Base-by-base conservation (phyloP, 1,140 invertebrate genomes). In the Pachyrhynchus sulphureomaculatus region DNA sequence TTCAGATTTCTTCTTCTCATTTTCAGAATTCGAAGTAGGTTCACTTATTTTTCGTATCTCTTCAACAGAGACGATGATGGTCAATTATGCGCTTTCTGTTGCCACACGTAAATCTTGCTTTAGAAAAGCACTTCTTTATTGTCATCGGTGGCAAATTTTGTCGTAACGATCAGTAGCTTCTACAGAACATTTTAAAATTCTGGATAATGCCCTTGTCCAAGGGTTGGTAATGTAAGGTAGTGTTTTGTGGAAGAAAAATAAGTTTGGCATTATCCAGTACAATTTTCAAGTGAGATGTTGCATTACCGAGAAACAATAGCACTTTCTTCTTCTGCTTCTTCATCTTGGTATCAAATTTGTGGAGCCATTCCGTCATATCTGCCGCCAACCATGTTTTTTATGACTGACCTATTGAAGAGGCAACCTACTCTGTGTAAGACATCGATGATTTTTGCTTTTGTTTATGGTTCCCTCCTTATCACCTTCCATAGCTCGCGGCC, bases 201-300 rank as follows among this genome's bases (percentile, higher is more conserved):
- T 70, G 64, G 52, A 81, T 81, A 34, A 82, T 72, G 13, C 76
- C 75, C 68, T 75, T 72, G 68, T 81, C 77, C 65, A 82, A 67
- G 29, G 77, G 77, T 64, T 82, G 78, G 4, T 80, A 51, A 49
- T 73, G 66, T 4, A 71, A 73, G 18, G 79, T 80, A 4, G 74
- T 77, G 64, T 81, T 81, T 26, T 73, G 66, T 24, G 78, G 77
- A 15, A 81, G 65, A 66, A 76, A 80, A n/a, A 68, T 48, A 0
- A 80, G 42, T 60, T 63, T 41, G 26, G 68, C 60, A 44, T 55
- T 55, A 29, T 55, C 23, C 23, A 55, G 20, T 42, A 20, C 54
- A 49, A 51, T 44, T 55, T 45, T 45, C 4, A 67, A 68, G 67
- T 75, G 72, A 18, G 65, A 58, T 23, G 65, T 48, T 33, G 70